Percentiles rank a stretch among this genome's conserved stretches.
phyloP scores from a whole-genome alignment of 2,113 vertebrate species.

The Halichoeres trimaculatus region DNA sequence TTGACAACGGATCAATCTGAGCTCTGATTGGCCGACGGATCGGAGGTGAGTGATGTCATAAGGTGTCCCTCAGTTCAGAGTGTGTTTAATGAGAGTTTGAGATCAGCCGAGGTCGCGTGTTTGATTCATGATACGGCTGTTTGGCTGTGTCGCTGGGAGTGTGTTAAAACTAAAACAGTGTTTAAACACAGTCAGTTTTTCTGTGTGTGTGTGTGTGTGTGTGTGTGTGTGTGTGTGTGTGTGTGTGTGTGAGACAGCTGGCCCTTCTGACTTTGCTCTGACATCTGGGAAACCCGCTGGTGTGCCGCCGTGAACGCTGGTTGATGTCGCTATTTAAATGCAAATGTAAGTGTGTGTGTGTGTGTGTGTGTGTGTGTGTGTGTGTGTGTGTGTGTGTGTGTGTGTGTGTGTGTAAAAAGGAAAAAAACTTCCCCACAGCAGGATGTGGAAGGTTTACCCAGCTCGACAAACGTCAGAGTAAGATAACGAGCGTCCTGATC shows the following conservation, averaged over 20 bases:
- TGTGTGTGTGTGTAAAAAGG: constrained; percentile 1
- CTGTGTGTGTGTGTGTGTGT: constrained; percentile 24
- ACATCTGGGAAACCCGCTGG: constrained; percentile 86
- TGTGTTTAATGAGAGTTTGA: not conserved
- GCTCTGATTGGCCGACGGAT: not conserved
- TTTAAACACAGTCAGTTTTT: not conserved
- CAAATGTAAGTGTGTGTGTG: constrained; percentile 85
- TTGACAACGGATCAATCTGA: too few species aligned
- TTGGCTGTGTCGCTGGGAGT: not conserved
- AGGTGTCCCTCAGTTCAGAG: not conserved
- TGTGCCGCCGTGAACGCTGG: constrained; percentile 89
- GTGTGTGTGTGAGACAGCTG: constrained; percentile 45
- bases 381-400: constrained; percentile 3
- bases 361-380: constrained; percentile 23
- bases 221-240: constrained; percentile 30
- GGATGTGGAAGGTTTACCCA: too few species aligned
- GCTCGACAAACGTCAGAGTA: too few species aligned
- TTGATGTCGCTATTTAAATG: constrained; percentile 99
- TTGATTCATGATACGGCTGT: not conserved
- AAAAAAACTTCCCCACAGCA: too few species aligned
- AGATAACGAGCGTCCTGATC: too few species aligned
- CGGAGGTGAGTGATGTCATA: not conserved
- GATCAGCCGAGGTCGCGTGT: not conserved
- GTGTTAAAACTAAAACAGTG: not conserved
- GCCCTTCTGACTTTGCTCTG: constrained; percentile 63